phyloP scores from a whole-genome alignment of 2,113 vertebrate species.

The Dasyurus viverrinus region DNA sequence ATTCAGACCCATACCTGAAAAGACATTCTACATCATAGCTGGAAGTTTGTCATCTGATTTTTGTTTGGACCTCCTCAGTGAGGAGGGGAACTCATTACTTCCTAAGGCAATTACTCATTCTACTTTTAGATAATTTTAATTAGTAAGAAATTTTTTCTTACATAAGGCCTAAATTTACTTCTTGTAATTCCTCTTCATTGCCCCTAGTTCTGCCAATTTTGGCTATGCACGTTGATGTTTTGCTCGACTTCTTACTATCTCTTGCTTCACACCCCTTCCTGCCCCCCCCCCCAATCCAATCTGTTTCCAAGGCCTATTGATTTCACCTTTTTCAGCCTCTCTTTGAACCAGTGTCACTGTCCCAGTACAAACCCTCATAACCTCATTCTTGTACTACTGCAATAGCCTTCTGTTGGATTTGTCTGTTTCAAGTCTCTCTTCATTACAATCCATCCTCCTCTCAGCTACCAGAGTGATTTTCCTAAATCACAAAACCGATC shows the following conservation, averaged over 20 bases:
- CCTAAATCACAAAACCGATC: background rate
- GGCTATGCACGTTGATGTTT: background rate
- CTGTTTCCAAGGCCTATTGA: background rate
- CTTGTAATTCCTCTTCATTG: background rate
- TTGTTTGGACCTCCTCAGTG: background rate
- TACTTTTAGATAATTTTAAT: background rate
- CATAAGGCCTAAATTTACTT: background rate
- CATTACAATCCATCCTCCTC: background rate
- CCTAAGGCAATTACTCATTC: background rate
- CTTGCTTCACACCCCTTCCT: too few species aligned
- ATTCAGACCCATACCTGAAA: background rate
- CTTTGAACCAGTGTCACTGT: background rate
- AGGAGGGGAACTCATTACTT: background rate
- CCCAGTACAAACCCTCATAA: background rate
- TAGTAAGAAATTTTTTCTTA: background rate
- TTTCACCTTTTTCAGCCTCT: background rate
- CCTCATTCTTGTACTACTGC: background rate
- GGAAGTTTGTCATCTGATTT: background rate
- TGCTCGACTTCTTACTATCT: background rate
- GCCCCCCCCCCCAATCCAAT: background rate
- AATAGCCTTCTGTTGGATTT: too few species aligned
- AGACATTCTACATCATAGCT: background rate
- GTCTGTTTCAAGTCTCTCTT: background rate
- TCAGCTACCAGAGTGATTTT: background rate
- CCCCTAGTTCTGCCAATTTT: background rate